phyloP scores from a whole-genome alignment of 2,888 invertebrate genomes.

The Chironomus riparius region DNA sequence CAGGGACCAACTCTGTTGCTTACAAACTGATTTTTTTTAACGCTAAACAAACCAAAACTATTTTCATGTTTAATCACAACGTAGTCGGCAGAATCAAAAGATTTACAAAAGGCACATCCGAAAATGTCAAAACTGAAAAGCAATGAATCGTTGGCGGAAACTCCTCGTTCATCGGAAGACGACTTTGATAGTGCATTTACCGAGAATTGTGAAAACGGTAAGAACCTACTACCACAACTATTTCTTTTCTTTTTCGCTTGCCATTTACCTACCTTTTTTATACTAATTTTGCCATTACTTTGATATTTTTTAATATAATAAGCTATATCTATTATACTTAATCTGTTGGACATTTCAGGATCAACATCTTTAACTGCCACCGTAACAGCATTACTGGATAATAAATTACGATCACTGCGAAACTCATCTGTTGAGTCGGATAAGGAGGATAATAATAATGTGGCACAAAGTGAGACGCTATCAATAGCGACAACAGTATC shows the following conservation, averaged over 20 bases:
- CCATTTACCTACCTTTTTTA: neutral
- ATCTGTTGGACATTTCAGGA: slow-evolving; percentile 45
- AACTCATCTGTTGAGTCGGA: slow-evolving; percentile 50
- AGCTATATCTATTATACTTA: neutral
- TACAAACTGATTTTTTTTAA: too few relatives aligned
- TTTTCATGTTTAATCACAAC: neutral
- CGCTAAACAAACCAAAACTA: too few relatives aligned
- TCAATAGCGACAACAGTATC: slow-evolving; percentile 7
- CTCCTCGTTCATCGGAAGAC: slow-evolving; percentile 28
- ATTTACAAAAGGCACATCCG: slow-evolving; percentile 8
- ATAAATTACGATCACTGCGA: slow-evolving; percentile 66
- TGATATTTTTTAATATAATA: neutral
- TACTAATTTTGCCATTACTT: neutral
- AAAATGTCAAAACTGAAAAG: slow-evolving; percentile 17
- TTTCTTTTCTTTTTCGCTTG: neutral
- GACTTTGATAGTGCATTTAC: slow-evolving; percentile 29
- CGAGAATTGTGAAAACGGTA: slow-evolving; percentile 28
- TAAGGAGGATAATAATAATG: slow-evolving; percentile 38
- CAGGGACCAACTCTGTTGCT: too few relatives aligned
- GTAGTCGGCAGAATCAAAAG: slow-evolving; percentile 29
- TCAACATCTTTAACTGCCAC: slow-evolving; percentile 73
- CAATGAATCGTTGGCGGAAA: slow-evolving; percentile 5
- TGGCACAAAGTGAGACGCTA: neutral
- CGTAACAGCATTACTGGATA: slow-evolving; percentile 76
- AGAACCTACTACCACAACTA: neutral